Base-by-base conservation (phyloP, 2,797 vertebrate genomes). In the Centropyge bicolor region DNA sequence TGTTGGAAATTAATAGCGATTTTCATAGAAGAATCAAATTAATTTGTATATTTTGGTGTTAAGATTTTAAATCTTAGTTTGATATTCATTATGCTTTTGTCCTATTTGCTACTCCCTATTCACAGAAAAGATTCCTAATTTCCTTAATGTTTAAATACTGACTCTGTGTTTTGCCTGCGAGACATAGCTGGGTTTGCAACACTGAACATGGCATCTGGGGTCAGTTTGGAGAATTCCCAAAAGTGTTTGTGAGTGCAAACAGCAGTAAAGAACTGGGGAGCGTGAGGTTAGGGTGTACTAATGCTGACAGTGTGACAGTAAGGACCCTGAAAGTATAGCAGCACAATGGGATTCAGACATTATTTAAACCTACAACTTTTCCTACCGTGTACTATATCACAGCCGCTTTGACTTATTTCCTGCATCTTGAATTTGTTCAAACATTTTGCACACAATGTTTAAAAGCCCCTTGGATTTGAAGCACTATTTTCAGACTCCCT, bases 1-100 rank as follows among this genome's bases (percentile, higher is more conserved):
- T 60, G 35, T 49, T 3, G 2, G 31, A 79, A 59, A 73, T 69
- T n/a, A n/a, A n/a, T n/a, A n/a, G n/a, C n/a, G 40, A 70, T 4
- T 55, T 59, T 51, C 41, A 56, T 8, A 54, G 8, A 31, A 45
- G 16, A 8, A 46, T 4, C 10, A 38, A 57, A 43, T 38, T 8
- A 20, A 43, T 64, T 60, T 76, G 27, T 60, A 31, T 60, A 16
- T 74, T 41, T 55, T 22, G 4, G 56, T 22, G 5, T 52, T 46
- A 43, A 64, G 14, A 61, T 43, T 67, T 55, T 51, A 63, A 27
- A 41, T 48, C 24, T 31, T 17, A 60, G 22, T 55, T 70, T 65
- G 54, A 57, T 49, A 8, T 65, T n/a, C n/a, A 51, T 9, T 60
- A 16, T 3, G 5, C 36, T 36, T 48, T 13, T 27, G 13, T 40